Evolutionary conservation across 1,140 invertebrate genomes (phyloP).

Genomic region (Dendrolimus punctatus): DNA sequence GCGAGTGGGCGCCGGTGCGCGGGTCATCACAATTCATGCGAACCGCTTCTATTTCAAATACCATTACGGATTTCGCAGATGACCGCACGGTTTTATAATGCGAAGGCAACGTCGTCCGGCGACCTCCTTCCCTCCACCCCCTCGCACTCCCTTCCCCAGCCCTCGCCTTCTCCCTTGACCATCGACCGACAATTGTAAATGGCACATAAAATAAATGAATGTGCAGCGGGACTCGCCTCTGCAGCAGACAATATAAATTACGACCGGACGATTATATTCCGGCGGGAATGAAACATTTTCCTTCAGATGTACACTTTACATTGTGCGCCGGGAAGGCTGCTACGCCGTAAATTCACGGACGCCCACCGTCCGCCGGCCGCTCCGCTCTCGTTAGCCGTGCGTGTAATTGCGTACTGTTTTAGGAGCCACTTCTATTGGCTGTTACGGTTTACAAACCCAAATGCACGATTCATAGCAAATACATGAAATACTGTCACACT

Average conservation of each 20-base stretch:
- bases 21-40: constrained; percentile 42
- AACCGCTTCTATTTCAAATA: constrained; percentile 59
- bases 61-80: constrained; percentile 68
- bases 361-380: constrained; percentile 11
- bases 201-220: constrained; percentile 75
- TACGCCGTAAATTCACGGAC: constrained; percentile 13
- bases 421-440: constrained; percentile 19
- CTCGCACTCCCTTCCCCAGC: constrained; percentile 22
- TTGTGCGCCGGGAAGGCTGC: constrained; percentile 15
- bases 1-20: constrained; percentile 10
- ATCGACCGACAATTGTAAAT: constrained; percentile 75
- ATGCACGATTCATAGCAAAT: too few relatives aligned
- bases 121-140: constrained; percentile 20
- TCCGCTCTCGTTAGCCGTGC: constrained; percentile 30
- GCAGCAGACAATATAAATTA: constrained; percentile 75
- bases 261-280: constrained; percentile 73
- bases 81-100: constrained; percentile 73
- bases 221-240: constrained; percentile 71
- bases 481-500: too few relatives aligned
- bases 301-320: constrained; percentile 59
- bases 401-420: constrained; percentile 34
- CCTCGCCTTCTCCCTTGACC: constrained; percentile 69
- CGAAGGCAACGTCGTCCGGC: constrained; percentile 54
- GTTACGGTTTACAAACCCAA: neutral
- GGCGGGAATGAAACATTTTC: constrained; percentile 64